These are phyloP conservation scores for Eubasilissa regina DNA, from an alignment of 1,140 invertebrate genomes.

Conservation along the genomic window DNA sequence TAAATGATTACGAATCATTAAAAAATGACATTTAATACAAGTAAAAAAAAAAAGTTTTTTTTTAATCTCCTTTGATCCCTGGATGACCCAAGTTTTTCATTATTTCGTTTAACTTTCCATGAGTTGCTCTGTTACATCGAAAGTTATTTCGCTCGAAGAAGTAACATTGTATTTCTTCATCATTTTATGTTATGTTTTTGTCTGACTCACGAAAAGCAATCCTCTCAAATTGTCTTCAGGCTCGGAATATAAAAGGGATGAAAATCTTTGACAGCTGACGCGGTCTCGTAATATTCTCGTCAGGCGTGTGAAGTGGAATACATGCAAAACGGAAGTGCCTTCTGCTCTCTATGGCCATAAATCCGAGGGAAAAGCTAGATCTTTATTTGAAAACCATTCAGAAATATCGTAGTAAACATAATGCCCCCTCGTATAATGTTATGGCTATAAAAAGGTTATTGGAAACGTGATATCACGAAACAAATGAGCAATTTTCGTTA, in stretches of 20 bases:
- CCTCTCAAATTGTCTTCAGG: conserved; percentile 27
- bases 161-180: neutral
- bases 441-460: neutral
- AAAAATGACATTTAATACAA: too few relatives aligned
- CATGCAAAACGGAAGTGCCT: conserved; percentile 26
- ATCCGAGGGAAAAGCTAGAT: neutral
- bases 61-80: too few relatives aligned
- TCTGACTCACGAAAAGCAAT: conserved; percentile 18
- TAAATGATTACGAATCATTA: too few relatives aligned
- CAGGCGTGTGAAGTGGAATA: conserved; percentile 5
- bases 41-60: too few relatives aligned
- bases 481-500: neutral
- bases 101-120: neutral
- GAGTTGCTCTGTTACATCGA: neutral
- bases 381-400: conserved; percentile 43
- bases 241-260: conserved; percentile 28
- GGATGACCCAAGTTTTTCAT: too few relatives aligned
- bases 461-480: neutral
- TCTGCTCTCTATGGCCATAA: conserved; percentile 36
- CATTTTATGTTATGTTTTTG: neutral
- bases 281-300: conserved; percentile 32
- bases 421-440: neutral
- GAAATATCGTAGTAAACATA: conserved; percentile 1
- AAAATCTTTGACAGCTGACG: conserved; percentile 41
- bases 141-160: neutral